Evolutionary conservation across 2,888 invertebrate species (phyloP).

Genomic region (Formica aserva): DNA sequence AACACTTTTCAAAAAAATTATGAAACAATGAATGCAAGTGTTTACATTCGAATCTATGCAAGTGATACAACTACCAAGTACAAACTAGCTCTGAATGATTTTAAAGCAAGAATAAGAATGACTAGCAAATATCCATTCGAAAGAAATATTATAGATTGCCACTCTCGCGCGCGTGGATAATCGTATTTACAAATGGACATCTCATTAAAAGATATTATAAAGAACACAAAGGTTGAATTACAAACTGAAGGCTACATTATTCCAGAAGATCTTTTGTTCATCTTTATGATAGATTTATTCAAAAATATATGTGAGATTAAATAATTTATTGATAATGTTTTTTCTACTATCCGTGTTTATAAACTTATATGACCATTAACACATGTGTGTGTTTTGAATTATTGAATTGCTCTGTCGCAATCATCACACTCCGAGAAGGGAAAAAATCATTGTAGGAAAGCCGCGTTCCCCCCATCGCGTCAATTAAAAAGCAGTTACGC

Average conservation of each 20-base stretch:
- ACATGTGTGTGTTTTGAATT: not conserved
- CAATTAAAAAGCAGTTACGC: constrained; percentile 50
- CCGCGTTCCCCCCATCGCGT: not conserved
- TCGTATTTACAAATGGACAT: not conserved
- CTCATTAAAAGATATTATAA: not conserved
- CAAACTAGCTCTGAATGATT: not conserved
- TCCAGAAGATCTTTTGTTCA: not conserved
- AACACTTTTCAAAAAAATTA: constrained; percentile 1
- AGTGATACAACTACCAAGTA: not conserved
- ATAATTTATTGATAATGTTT: not conserved
- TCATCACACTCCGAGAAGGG: not conserved
- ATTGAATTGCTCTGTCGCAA: not conserved
- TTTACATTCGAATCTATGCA: constrained; percentile 1
- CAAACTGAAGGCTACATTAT: not conserved
- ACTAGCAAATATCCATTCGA: not conserved
- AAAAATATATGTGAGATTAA: not conserved
- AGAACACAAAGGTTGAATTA: not conserved
- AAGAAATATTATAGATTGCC: not conserved
- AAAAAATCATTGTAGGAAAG: constrained; percentile 4
- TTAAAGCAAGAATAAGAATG: not conserved
- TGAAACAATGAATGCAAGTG: not conserved
- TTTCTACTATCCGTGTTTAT: not conserved
- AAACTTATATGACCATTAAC: not conserved
- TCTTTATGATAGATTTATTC: not conserved
- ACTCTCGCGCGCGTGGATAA: not conserved